Evolutionary conservation across 2,113 vertebrate genomes (phyloP), one percentile per base, ranked within the genome.

Genomic region (Cryptomyrus ogoouensis): DNA sequence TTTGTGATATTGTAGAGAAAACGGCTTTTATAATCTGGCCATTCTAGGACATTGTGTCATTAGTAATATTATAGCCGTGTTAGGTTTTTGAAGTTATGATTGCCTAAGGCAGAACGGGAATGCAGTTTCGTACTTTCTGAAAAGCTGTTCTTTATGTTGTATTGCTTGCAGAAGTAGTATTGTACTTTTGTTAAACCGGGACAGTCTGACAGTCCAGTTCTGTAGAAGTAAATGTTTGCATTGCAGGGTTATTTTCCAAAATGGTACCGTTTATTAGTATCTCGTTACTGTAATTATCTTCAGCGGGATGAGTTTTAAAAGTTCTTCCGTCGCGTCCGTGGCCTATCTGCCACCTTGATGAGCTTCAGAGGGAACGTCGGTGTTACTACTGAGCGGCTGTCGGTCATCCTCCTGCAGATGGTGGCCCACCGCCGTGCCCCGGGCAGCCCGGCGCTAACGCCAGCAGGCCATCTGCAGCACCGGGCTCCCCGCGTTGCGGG

Each of bases 381-480:
- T 31, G 19, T 7, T 13, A 52, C 3, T 10, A 17, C 17, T n/a
- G 77, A 83, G 27, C 2, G 12, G 12, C 74, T 2, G 52, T 83
- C 74, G 8, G 21, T 39, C 52, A 12, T 50, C 4, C 47, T 84
- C 50, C 35, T 6, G 52, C 77, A 58, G 53, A 66, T 21, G 21
- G 46, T 39, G 39, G 13, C 27, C 44, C 89, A 52, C 44, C 35
- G n/a, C 83, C 62, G 3, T 53, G 83, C 77, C 35, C 2, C 19
- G 42, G 83, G 83, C 58, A 87, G 89, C 6, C 53, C 31, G 56
- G 49, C 56, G n/a, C 52, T 91, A 90, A 92, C 92, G 92, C 92
- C 91, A 93, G 91, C 35, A 62, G 83, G 91, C 93, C 93, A 92
- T 93, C 93, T 93, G 93, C 89, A 91, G 46, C 47, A 24, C n/a